Percentiles rank a stretch among this genome's conserved stretches.
Conservation (phyloP, 2,113 vertebrate species). For the Ceyx melanurus region DNA sequence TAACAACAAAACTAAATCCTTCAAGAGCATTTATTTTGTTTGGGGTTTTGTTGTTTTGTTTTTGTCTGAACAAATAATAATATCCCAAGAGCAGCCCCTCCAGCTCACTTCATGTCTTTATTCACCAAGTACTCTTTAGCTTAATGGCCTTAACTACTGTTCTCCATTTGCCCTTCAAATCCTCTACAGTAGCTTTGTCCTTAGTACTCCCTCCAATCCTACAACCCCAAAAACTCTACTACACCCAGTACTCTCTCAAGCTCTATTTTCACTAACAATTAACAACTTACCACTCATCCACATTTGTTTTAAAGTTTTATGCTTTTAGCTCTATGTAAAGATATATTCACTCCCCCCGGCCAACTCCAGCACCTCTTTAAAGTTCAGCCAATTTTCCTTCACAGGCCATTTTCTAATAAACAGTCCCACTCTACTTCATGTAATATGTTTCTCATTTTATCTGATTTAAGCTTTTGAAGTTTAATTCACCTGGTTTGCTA, state of each 20-base stretch:
- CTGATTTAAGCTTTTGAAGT: slow-evolving; percentile 27
- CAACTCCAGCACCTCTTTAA: slow-evolving; percentile 61
- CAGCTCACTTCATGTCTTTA: not conserved
- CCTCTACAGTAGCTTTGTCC: not conserved
- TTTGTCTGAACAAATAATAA: not conserved
- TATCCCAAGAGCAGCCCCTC: not conserved
- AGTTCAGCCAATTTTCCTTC: slow-evolving; percentile 60
- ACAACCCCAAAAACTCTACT: not conserved
- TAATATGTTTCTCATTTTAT: slow-evolving; percentile 31
- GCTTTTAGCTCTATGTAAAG: slow-evolving; percentile 40
- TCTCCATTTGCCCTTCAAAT: not conserved
- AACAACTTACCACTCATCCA: slow-evolving; percentile 68
- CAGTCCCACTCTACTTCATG: slow-evolving; percentile 11
- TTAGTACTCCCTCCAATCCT: not conserved
- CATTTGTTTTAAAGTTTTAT: slow-evolving; percentile 44
- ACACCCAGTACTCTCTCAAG: not conserved
- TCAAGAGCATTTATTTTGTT: not conserved
- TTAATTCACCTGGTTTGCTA: slow-evolving; percentile 46
- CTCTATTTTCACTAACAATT: slow-evolving; percentile 54
- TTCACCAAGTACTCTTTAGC: not conserved
- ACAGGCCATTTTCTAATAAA: slow-evolving; percentile 45
- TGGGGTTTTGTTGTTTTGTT: too few relatives aligned
- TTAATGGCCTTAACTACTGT: not conserved
- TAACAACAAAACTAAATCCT: not conserved
- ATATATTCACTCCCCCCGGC: slow-evolving; percentile 6